phyloP scores from a whole-genome alignment of 2,888 invertebrate genomes.

The Ophion ellenae region DNA sequence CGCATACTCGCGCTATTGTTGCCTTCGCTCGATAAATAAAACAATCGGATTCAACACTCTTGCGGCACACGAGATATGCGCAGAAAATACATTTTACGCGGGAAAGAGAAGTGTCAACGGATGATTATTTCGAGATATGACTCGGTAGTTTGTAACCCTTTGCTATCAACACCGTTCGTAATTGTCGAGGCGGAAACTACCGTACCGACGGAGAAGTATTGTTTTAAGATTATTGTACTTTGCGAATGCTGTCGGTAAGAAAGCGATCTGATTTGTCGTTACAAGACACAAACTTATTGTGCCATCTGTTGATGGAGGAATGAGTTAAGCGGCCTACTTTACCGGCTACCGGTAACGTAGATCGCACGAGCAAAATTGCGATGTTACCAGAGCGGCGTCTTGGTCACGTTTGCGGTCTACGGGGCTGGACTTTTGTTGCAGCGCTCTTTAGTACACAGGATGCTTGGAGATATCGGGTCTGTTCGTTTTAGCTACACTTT shows the following conservation, averaged over 20 bases:
- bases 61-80: not conserved
- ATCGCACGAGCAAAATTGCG: not conserved
- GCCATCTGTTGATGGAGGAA: not conserved
- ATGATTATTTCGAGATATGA: not conserved
- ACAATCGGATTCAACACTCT: not conserved
- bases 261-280: not conserved
- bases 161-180: too few relatives aligned
- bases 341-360: not conserved
- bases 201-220: too few relatives aligned
- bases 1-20: not conserved
- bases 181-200: too few relatives aligned
- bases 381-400: not conserved
- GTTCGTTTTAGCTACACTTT: too few relatives aligned
- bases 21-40: not conserved
- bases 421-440: not conserved
- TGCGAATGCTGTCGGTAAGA: not conserved
- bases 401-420: not conserved
- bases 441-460: not conserved
- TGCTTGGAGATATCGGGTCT: not conserved
- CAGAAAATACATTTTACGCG: not conserved
- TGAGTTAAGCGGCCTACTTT: not conserved
- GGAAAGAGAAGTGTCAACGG: not conserved
- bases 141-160: too few relatives aligned
- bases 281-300: not conserved
- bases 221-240: too few relatives aligned